Evolutionary conservation across 1,140 invertebrate species (phyloP), one percentile per base, ranked within the genome.

Genomic region (Drosophila novamexicana): DNA sequence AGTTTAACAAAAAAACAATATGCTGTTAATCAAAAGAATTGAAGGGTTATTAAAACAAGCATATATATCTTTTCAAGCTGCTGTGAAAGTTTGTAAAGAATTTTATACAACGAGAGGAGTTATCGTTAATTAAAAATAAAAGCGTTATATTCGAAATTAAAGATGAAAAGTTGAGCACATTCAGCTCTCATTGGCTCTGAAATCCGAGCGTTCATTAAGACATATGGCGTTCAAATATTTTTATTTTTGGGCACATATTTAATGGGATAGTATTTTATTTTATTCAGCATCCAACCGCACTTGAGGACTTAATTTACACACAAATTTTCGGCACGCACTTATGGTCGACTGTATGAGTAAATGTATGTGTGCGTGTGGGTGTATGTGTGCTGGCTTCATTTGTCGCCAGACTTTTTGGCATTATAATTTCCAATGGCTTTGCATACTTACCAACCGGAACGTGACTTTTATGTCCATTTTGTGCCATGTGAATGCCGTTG

Each of bases 381-480:
- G 65, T 42, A 36, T 50, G 36, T 49, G 22, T 14, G 22, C 40
- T 50, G 37, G 63, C 69, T 36, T 72, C 54, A 52, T 72, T 72
- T 74, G 34, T 47, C 49, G 50, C 18, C 56, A 49, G 50, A 49
- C 34, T 50, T 63, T 50, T 40, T 50, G 57, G 57, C 65, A 72
- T 56, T 59, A 66, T 53, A 66, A 67, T 73, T 61, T 58, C 9
- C 9, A 56, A 32, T 53, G 39, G 50, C 32, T 40, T 47, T 22
- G 44, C 32, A 34, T 9, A 9, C 42, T 42, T 36, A 12, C 49
- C 42, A 37, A 12, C 36, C 54, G 40, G 70, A 69, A 88, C 83
- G 83, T 88, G 83, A 88, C 82, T 77, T 82, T 78, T 63, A 36
- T 70, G 76, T 50, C 54, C 77, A 88, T 83, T 79, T 72, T 74